These are phyloP conservation scores for Hycleus cichorii DNA, from an alignment of 1,140 invertebrate species.

Conservation along the genomic window DNA sequence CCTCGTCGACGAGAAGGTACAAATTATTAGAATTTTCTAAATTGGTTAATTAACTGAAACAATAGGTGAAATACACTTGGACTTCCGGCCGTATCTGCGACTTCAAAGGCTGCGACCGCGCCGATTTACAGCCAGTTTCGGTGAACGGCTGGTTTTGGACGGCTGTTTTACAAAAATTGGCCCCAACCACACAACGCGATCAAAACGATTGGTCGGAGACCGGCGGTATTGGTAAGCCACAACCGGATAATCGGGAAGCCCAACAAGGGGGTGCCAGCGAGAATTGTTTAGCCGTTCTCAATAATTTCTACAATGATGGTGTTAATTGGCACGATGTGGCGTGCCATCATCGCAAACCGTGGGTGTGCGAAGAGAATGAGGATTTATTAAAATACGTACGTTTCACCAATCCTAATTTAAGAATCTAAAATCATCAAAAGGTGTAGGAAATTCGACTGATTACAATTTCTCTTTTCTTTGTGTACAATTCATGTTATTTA, in stretches of 20 bases:
- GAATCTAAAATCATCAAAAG: slow-evolving; percentile 46
- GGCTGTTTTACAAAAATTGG: slow-evolving; percentile 69
- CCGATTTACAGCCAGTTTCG: slow-evolving; percentile 66
- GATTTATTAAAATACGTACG: slow-evolving; percentile 70
- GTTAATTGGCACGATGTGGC: slow-evolving; percentile 83
- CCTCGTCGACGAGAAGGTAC: slow-evolving; percentile 66
- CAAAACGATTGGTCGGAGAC: slow-evolving; percentile 78
- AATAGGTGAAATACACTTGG: slow-evolving; percentile 73
- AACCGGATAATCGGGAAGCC: slow-evolving; percentile 73
- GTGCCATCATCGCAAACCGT: slow-evolving; percentile 75
- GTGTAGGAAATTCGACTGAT: not conserved
- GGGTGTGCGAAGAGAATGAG: slow-evolving; percentile 76
- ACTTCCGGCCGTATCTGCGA: slow-evolving; percentile 78
- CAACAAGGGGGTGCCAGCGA: slow-evolving; percentile 70
- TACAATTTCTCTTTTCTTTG: too few species aligned
- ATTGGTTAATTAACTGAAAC: not conserved
- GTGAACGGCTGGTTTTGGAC: slow-evolving; percentile 86
- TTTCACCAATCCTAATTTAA: slow-evolving; percentile 66
- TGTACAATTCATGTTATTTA: too few species aligned
- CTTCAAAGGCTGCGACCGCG: slow-evolving; percentile 73
- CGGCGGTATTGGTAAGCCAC: slow-evolving; percentile 69
- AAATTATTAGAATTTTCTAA: not conserved
- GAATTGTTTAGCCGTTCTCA: slow-evolving; percentile 70
- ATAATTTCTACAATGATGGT: slow-evolving; percentile 80
- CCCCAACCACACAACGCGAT: slow-evolving; percentile 62